Evolutionary conservation across 2,113 vertebrate species (phyloP).

Genomic region (Eclectus roratus): DNA sequence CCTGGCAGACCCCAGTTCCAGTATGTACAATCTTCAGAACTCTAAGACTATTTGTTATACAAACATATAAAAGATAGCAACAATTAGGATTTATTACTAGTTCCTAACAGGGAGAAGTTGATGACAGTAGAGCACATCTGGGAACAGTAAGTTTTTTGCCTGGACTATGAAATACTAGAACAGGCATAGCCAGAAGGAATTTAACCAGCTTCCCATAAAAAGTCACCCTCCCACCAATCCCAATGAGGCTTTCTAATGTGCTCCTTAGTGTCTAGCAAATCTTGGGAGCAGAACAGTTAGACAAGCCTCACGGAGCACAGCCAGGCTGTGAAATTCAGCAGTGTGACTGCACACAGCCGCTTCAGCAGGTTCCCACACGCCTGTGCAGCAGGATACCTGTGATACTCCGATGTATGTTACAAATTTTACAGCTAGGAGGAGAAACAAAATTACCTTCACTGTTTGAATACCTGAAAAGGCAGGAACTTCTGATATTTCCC

Average conservation of each 20-base stretch:
- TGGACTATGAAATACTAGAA: background rate
- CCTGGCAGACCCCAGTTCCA: background rate
- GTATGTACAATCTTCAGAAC: background rate
- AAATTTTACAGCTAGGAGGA: background rate
- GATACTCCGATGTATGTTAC: background rate
- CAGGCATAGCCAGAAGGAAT: background rate
- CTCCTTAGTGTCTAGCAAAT: background rate
- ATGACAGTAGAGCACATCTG: background rate
- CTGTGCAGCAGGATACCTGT: background rate
- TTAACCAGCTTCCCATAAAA: background rate
- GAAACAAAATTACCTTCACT: background rate
- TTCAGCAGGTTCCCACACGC: background rate
- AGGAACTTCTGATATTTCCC: background rate
- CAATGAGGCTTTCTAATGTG: rapidly evolving
- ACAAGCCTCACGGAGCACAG: background rate
- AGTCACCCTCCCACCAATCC: background rate
- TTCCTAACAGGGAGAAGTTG: background rate
- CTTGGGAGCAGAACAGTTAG: background rate
- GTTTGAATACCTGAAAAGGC: background rate
- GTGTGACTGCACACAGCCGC: background rate
- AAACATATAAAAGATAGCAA: background rate
- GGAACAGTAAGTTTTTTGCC: background rate
- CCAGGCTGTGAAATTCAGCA: background rate
- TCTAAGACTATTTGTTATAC: background rate
- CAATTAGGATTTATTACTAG: background rate